Evolutionary conservation across 2,113 vertebrate genomes (phyloP).

Genomic region (Indicator maculatus): DNA sequence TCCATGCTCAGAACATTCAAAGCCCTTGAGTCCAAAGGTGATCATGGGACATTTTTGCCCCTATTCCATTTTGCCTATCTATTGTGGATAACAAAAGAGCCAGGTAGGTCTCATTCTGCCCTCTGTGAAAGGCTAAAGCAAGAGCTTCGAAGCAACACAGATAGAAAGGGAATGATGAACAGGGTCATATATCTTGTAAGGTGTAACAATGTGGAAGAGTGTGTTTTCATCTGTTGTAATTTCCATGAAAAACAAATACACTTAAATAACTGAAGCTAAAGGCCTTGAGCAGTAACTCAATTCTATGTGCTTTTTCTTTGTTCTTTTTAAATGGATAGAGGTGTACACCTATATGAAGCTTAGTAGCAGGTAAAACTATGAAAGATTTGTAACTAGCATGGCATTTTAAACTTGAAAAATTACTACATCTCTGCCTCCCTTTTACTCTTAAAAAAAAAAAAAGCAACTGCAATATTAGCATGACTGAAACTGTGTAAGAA

Average conservation of each 20-base stretch:
- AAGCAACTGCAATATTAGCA: neutral
- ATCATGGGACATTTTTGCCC: neutral
- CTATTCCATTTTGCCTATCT: neutral
- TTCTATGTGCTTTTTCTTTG: neutral
- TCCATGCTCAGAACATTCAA: neutral
- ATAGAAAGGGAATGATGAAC: neutral
- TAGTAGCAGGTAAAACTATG: neutral
- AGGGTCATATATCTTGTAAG: neutral
- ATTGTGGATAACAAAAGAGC: neutral
- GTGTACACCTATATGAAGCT: neutral
- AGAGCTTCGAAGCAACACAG: neutral
- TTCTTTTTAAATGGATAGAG: neutral
- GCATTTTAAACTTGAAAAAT: constrained; percentile 14
- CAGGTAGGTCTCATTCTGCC: neutral
- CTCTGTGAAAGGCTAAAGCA: neutral
- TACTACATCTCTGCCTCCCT: neutral
- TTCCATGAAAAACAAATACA: neutral
- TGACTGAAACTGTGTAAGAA: neutral
- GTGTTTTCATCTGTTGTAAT: neutral
- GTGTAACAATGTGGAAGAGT: neutral
- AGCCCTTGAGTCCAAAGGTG: neutral
- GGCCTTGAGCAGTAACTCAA: neutral
- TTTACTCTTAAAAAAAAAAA: constrained; percentile 23
- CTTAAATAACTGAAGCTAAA: neutral
- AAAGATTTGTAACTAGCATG: neutral